Evolutionary conservation across 2,113 vertebrate genomes (phyloP), one percentile per base, ranked within the genome.

Genomic region (Herpetotheres cachinnans): DNA sequence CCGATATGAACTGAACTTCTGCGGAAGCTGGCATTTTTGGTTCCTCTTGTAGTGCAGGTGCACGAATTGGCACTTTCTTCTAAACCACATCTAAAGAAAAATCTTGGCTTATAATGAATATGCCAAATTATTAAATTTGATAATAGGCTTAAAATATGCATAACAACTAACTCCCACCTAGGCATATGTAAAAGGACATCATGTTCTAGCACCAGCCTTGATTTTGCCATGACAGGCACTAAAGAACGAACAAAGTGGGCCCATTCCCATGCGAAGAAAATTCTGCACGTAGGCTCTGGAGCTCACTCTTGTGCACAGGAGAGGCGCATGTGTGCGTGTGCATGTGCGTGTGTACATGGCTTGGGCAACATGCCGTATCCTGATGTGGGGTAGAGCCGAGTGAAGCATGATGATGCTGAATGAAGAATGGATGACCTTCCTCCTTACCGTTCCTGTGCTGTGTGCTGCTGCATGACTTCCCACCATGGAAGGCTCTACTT

Each of bases 21-120:
- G 84, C 63, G 90, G 84, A 95, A 96, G 44, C 47, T 93, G 91
- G 65, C 84, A 66, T 87, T 96, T 90, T 95, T 62, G 77, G 38
- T 95, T 92, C 89, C 58, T 88, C 74, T 73, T 66, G 55, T 59
- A 74, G 63, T 56, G 92, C 94, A 97, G 97, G 96, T 97, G 96
- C 50, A 58, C 6, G 2, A 90, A 70, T 77, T 96, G 95, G 97
- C 96, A 82, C 42, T 82, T 89, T 84, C 62, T 78, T 70, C 90
- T 84, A 97, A 97, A 92, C 97, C 97, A 97, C 97, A 96, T 97
- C 86, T 91, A 52, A 93, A 82, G 89, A 74, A 63, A 77, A 72
- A 70, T 85, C 80, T 97, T 97, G 95, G 92, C 91, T 96, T 52
- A 54, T 93, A 76, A 83, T 25, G 76, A 85, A 82, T 81, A 50